Base-by-base conservation (phyloP, 2,113 vertebrate species). In the Chionomys nivalis region DNA sequence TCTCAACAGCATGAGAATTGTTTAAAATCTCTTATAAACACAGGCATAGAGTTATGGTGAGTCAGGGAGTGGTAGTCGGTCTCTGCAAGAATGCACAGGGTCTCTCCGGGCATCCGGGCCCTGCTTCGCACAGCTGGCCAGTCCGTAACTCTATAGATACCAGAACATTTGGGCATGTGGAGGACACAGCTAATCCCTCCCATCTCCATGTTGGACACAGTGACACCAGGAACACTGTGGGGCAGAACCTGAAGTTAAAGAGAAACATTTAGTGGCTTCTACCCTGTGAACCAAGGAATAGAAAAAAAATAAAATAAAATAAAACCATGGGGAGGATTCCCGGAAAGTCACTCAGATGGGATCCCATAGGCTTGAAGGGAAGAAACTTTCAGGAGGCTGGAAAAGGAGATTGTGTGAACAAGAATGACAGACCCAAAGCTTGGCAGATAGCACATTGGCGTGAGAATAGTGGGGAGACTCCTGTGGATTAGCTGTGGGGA, bases 11-110 rank as follows among this genome's bases (percentile, higher is more conserved):
- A 79, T 90, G 93, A 95, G 92, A 77, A 95, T 97, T 98, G 96
- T 98, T 97, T 97, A 94, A 95, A 97, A 39, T 96, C 96, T 97
- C 65, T 93, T 98, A 96, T 97, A 90, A 98, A 98, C 95, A 92
- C 77, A 97, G 79, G 73, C 97, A 26, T 66, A 72, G 94, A 95
- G 86, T 77, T 72, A 68, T 90, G 92, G 96, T 88, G 94, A 95
- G 88, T 90, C 96, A 93, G 89, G 86, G 93, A 73, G 28, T 23
- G 11, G 49, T 12, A 58, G 39, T 33, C 6, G 0, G 65, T 61
- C 73, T 87, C 81, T 73, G 83, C 39, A 16, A n/a, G 78, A 36
- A 7, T 52, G 90, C 66, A 4, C 23, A 7, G 42, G 66, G 87
- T 87, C 82, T 77, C 82, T 31, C n/a, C 28, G 58, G 58, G 89